phyloP scores from a whole-genome alignment of 2,797 vertebrate genomes.

The Onychomys leucogaster region DNA sequence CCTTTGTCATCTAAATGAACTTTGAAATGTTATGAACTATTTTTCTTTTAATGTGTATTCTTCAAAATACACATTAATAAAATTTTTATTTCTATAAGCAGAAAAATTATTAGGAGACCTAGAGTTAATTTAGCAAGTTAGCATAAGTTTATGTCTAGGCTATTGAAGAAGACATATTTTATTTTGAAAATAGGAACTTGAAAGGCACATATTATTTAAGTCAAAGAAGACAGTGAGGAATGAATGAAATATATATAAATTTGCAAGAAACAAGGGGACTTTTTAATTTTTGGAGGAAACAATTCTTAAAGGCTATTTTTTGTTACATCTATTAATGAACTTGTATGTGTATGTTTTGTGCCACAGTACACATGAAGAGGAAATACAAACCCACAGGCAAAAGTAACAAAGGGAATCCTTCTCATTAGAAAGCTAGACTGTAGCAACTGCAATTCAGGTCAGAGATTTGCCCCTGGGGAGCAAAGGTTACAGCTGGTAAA shows the following conservation, averaged over 20 bases:
- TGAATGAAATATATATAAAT: neutral
- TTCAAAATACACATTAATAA: neutral
- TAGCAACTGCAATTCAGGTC: neutral
- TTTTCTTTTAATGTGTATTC: neutral
- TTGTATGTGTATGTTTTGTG: neutral
- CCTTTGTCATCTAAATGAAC: neutral
- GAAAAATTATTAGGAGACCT: neutral
- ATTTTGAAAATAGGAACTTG: constrained; percentile 37
- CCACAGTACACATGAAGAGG: neutral
- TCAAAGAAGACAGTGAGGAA: neutral
- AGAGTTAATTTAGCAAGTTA: neutral
- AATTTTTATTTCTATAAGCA: neutral
- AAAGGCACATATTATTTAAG: neutral
- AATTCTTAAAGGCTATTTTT: constrained; percentile 26
- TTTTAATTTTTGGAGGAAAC: neutral
- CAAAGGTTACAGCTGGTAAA: neutral
- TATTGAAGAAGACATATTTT: neutral
- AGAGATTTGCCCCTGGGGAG: neutral
- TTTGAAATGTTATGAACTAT: neutral
- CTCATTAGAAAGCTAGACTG: constrained; percentile 4
- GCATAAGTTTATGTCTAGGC: neutral
- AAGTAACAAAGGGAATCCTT: constrained; percentile 33
- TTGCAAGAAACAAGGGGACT: neutral
- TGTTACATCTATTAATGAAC: constrained; percentile 4
- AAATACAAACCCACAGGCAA: constrained; percentile 31